Percentiles rank a stretch among this genome's conserved stretches.
These are phyloP conservation scores for Diprion similis DNA, from an alignment of 1,140 invertebrate genomes.

Conservation along the genomic window DNA sequence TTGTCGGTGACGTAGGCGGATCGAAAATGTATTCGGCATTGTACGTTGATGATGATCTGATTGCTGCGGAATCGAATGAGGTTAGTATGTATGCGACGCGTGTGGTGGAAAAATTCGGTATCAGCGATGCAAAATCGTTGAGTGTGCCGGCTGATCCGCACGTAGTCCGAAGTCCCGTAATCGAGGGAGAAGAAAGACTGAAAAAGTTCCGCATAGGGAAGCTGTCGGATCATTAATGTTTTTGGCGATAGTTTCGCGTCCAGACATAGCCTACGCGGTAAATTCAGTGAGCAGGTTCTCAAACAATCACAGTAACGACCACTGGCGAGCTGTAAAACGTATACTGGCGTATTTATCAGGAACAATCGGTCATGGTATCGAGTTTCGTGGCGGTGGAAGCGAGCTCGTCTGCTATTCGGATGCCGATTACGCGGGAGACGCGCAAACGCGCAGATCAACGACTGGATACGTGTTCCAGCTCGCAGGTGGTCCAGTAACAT, in stretches of 20 bases:
- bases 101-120: conserved; percentile 14
- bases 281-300: conserved; percentile 39
- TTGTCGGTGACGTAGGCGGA: conserved; percentile 16
- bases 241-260: conserved; percentile 44
- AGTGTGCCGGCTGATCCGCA: conserved; percentile 27
- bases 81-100: conserved; percentile 22
- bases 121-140: conserved; percentile 18
- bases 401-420: too few relatives aligned
- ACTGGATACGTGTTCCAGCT: too few relatives aligned
- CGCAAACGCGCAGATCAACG: too few relatives aligned
- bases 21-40: conserved; percentile 20
- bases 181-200: too few relatives aligned
- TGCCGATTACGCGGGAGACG: too few relatives aligned
- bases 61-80: conserved; percentile 25
- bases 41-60: conserved; percentile 31
- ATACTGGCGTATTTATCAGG: conserved; percentile 52
- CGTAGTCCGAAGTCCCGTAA: not conserved
- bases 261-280: conserved; percentile 53
- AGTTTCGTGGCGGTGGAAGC: too few relatives aligned
- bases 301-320: conserved; percentile 28
- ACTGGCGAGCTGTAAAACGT: conserved; percentile 48
- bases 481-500: too few relatives aligned
- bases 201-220: conserved; percentile 39
- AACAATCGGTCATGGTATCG: conserved; percentile 31
- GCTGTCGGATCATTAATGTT: conserved; percentile 51